Evolutionary conservation across 2,113 vertebrate species (phyloP).

Genomic region (Stigmatopora argus): DNA sequence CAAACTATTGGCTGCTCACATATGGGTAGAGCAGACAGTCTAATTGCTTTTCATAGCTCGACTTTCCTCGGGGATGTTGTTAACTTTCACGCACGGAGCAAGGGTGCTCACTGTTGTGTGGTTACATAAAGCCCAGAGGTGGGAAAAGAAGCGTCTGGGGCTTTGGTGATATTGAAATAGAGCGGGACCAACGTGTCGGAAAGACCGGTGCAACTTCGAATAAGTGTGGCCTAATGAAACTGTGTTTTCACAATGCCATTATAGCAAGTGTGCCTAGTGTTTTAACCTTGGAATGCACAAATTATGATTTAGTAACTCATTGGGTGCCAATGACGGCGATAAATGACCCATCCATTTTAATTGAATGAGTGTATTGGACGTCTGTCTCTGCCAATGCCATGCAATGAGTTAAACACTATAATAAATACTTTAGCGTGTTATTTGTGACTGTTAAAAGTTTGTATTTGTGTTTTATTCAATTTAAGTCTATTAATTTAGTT

Average conservation of each 20-base stretch:
- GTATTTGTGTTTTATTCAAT: too few species aligned
- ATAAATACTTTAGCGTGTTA: too few species aligned
- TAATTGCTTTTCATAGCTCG: conserved; percentile 53
- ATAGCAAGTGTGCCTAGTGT: neutral
- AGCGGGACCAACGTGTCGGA: neutral
- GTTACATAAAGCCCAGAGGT: conserved; percentile 45
- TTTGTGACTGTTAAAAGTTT: too few species aligned
- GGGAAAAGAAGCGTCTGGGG: conserved; percentile 33
- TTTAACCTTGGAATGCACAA: neutral
- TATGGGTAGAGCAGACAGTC: conserved; percentile 37
- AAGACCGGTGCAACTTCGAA: conserved; percentile 19
- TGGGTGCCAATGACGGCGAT: too few species aligned
- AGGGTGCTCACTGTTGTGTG: conserved; percentile 29
- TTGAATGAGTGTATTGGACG: too few species aligned
- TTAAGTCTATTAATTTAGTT: too few species aligned
- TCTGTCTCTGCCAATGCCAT: too few species aligned
- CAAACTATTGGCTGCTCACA: conserved; percentile 45
- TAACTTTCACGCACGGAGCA: conserved; percentile 41
- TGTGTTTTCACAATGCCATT: neutral
- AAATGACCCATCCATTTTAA: too few species aligned
- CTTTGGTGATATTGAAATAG: conserved; percentile 27
- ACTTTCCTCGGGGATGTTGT: conserved; percentile 51
- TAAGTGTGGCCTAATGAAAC: conserved; percentile 18
- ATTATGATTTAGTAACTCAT: neutral
- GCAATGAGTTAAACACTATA: too few species aligned